phyloP scores from a whole-genome alignment of 37 sponge, comb jelly and placozoan genomes.

The Hormiphora californensis region DNA sequence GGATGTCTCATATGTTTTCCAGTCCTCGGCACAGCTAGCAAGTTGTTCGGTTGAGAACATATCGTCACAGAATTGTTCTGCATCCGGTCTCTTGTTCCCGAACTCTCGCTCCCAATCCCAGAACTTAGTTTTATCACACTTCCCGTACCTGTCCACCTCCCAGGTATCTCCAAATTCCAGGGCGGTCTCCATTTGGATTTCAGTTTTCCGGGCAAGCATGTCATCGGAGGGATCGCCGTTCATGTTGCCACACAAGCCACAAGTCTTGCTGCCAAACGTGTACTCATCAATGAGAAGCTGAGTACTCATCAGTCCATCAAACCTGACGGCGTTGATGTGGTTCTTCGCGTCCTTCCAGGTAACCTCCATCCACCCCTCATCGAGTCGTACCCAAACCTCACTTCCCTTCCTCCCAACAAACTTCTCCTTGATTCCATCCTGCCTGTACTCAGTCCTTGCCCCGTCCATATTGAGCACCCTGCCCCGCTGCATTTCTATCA shows the following conservation, averaged over 20 bases:
- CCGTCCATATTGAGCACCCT: neutral
- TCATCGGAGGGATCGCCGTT: constrained; percentile 18
- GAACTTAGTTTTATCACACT: neutral
- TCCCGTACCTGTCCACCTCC: neutral
- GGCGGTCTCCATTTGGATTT: neutral
- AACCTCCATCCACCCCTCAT: neutral
- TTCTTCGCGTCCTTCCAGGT: neutral
- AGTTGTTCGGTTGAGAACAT: constrained; percentile 21
- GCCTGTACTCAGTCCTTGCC: neutral
- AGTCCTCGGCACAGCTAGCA: neutral
- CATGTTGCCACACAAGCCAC: constrained; percentile 26
- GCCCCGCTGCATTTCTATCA: neutral
- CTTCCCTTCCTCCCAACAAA: neutral
- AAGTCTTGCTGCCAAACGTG: neutral
- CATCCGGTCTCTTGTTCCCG: neutral
- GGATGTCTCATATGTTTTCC: neutral
- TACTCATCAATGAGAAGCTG: constrained; percentile 15
- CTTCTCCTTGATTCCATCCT: neutral
- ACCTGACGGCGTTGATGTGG: neutral
- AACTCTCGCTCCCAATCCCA: constrained; percentile 41
- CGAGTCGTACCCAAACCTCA: neutral
- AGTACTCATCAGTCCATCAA: constrained; percentile 41
- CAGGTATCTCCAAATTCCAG: constrained; percentile 25
- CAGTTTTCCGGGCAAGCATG: neutral
- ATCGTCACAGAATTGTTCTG: neutral